Evolutionary conservation across 2,888 invertebrate species (phyloP).

Genomic region (Hoplodrina blanda): DNA sequence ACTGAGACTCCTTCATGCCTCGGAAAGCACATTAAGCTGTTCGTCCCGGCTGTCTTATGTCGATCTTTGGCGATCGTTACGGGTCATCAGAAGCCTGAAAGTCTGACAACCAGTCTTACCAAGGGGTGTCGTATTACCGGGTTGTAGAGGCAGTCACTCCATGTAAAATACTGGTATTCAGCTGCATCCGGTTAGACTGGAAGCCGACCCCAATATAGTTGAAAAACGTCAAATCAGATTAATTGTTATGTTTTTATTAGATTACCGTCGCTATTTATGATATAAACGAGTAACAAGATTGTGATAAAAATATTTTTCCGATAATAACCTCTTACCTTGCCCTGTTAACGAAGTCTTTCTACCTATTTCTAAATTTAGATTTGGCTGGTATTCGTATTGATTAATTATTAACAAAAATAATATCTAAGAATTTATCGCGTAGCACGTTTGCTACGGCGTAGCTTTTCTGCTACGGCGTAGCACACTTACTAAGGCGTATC

Average conservation of each 20-base stretch:
- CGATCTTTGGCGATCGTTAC: too few relatives aligned
- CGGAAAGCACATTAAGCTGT: too few relatives aligned
- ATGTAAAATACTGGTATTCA: too few relatives aligned
- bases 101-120: too few relatives aligned
- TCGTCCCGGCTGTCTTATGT: too few relatives aligned
- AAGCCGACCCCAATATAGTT: too few relatives aligned
- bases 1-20: too few relatives aligned
- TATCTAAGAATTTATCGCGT: neutral
- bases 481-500: constrained; percentile 10
- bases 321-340: neutral
- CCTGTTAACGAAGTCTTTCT: neutral
- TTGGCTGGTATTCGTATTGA: neutral
- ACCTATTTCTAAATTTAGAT: neutral
- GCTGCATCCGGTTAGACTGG: too few relatives aligned
- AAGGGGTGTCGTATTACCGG: too few relatives aligned
- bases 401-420: neutral
- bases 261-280: neutral
- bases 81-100: too few relatives aligned
- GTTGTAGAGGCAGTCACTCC: too few relatives aligned
- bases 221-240: neutral
- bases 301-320: neutral
- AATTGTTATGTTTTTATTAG: neutral
- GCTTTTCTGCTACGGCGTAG: too few relatives aligned
- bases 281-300: neutral
- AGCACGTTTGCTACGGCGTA: neutral